phyloP scores from a whole-genome alignment of 2,888 invertebrate genomes.

The Ptychoptera albimana region DNA sequence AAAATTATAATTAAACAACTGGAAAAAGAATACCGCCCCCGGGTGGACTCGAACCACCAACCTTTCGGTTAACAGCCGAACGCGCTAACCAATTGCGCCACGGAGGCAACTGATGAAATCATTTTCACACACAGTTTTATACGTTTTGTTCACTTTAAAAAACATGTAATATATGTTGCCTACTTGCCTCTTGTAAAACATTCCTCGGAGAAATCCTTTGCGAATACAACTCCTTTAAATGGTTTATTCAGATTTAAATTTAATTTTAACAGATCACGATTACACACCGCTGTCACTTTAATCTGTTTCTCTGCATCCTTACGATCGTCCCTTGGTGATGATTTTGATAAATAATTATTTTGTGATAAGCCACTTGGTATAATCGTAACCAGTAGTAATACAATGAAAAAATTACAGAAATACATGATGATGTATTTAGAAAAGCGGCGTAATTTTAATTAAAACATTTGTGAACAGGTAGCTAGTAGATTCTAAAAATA shows the following conservation, averaged over 20 bases:
- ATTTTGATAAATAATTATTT: no score
- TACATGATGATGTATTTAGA: no score
- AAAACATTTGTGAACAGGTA: no score
- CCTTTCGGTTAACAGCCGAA: constrained; percentile 5
- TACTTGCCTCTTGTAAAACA: constrained; percentile 42
- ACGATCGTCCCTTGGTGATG: no score
- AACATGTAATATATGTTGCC: constrained; percentile 10
- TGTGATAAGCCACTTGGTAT: no score
- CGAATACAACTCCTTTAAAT: constrained; percentile 57
- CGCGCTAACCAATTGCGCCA: constrained; percentile 5
- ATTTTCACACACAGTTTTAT: not conserved
- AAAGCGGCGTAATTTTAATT: no score
- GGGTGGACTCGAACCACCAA: constrained; percentile 5
- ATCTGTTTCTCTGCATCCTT: no score
- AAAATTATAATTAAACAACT: not conserved
- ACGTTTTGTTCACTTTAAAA: not conserved
- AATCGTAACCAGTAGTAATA: no score
- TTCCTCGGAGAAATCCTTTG: constrained; percentile 58
- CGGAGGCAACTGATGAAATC: not conserved
- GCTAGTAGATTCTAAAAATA: no score
- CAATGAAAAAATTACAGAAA: no score
- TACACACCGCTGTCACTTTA: no score
- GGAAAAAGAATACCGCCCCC: not conserved
- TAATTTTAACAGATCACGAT: no score
- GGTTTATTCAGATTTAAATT: constrained; percentile 14